Evolutionary conservation across 2,888 invertebrate species (phyloP), one percentile per base, ranked within the genome.

Genomic region (Metacarcinus magister): DNA sequence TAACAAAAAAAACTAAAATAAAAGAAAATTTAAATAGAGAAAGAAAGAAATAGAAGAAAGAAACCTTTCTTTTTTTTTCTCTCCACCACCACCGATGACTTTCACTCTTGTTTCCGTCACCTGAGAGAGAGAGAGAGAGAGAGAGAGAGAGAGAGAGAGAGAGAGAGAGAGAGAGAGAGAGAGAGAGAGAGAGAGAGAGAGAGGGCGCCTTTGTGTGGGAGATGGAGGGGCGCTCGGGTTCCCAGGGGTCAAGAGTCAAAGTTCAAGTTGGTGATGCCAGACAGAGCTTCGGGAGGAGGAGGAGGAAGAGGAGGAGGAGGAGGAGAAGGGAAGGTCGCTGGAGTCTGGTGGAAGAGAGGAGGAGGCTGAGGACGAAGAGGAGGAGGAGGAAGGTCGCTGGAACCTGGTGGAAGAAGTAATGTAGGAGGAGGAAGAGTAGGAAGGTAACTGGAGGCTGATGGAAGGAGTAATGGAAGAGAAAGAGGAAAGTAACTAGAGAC

Each of bases 151-250:
- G 75, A 75, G 75, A 75, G 75, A 75, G 75, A 75, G 75, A 75
- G 75, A 75, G 75, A 75, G 75, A 75, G 75, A 75, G 75, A 75
- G 75, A 75, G 75, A 75, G 75, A 75, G 75, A 75, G 75, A 75
- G 75, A 75, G 75, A 75, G 75, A 75, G 75, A 75, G 75, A 75
- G 75, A 75, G 75, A 75, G 75, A 75, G 75, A 75, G 75, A 75
- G 75, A 75, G 75, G 4, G 75, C 4, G n/a, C 28, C 75, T 75
- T 75, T 75, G 75, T 75, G 75, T 75, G 75, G 75, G 75, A 75
- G 75, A 28, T n/a, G 75, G n/a, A n/a, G 75, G n/a, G 75, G 8
- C n/a, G n/a, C 75, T 28, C 75, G 75, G n/a, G n/a, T 75, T 75
- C 75, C 75, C 75, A 75, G 8, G 75, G 75, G 75, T 75, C 75